A percentile compares a stretch with the other conserved stretches of the same genome.
phyloP scores from a whole-genome alignment of 2,888 invertebrate genomes.

The Lasioglossum calceatum region DNA sequence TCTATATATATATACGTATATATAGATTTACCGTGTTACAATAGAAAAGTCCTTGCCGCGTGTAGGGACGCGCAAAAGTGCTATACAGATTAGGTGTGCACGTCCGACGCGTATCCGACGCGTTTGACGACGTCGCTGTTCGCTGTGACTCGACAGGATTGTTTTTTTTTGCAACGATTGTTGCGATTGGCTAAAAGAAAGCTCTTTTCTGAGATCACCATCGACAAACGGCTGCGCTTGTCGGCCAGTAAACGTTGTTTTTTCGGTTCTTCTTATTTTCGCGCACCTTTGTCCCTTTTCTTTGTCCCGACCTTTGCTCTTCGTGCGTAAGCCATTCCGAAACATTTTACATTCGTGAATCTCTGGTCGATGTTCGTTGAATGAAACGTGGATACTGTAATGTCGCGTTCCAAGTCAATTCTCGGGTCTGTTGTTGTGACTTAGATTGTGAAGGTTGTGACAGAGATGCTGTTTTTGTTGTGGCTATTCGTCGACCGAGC shows the following conservation, averaged over 20 bases:
- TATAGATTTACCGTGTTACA: slow-evolving; percentile 52
- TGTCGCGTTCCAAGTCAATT: too few relatives aligned
- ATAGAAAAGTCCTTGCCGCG: slow-evolving; percentile 69
- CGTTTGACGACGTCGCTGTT: slow-evolving; percentile 20
- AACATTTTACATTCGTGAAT: not conserved
- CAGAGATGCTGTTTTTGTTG: too few relatives aligned
- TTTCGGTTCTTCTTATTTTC: not conserved
- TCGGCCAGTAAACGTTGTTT: not conserved
- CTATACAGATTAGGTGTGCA: slow-evolving; percentile 78
- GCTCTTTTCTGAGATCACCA: slow-evolving; percentile 36
- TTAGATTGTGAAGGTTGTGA: too few relatives aligned
- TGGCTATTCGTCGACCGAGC: too few relatives aligned
- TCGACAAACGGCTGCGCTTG: slow-evolving; percentile 19
- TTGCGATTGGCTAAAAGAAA: slow-evolving; percentile 47
- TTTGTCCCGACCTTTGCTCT: not conserved
- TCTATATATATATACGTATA: slow-evolving; percentile 42
- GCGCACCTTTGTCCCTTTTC: too few relatives aligned
- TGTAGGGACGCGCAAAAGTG: slow-evolving; percentile 69
- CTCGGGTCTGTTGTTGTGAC: too few relatives aligned
- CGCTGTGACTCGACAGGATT: slow-evolving; percentile 65
- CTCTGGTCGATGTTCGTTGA: slow-evolving; percentile 14
- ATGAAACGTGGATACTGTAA: not conserved
- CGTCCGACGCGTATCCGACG: slow-evolving; percentile 33
- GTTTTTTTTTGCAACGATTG: slow-evolving; percentile 72
- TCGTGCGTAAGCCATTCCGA: slow-evolving; percentile 13